A percentile compares a stretch with the other conserved stretches of the same genome.
Conservation (phyloP, 2,113 vertebrate species). For the Psilopsiagon aymara region DNA sequence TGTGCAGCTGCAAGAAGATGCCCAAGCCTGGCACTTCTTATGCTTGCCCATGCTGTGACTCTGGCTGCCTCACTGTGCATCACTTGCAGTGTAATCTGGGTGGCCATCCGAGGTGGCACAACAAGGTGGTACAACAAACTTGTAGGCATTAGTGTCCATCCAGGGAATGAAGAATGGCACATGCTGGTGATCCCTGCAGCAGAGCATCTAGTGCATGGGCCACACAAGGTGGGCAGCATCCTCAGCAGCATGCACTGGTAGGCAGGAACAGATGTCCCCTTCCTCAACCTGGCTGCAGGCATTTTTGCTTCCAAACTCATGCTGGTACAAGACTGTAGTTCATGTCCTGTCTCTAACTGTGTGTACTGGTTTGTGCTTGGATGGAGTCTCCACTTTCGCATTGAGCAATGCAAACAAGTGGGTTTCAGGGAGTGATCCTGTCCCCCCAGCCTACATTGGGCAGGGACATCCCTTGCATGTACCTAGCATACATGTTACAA, state of each 20-base stretch:
- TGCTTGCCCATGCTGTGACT: not conserved
- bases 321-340: rapidly evolving
- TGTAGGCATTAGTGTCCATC: rapidly evolving
- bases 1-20: not conserved
- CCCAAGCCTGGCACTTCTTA: not conserved
- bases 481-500: not conserved
- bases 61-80: not conserved
- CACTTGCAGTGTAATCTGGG: not conserved
- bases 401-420: not conserved
- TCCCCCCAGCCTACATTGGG: not conserved
- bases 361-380: not conserved
- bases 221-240: too few species aligned
- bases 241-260: not conserved
- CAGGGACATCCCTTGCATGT: not conserved
- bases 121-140: not conserved
- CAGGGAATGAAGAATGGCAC: not conserved
- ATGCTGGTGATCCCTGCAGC: not conserved
- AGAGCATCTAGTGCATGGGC: not conserved
- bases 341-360: not conserved
- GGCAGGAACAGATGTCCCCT: not conserved
- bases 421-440: not conserved
- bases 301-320: not conserved
- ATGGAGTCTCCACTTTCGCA: not conserved
- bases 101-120: not conserved
- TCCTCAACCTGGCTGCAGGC: not conserved